Conservation (phyloP, 2,888 invertebrate genomes). For the Polydesmus complanatus region DNA sequence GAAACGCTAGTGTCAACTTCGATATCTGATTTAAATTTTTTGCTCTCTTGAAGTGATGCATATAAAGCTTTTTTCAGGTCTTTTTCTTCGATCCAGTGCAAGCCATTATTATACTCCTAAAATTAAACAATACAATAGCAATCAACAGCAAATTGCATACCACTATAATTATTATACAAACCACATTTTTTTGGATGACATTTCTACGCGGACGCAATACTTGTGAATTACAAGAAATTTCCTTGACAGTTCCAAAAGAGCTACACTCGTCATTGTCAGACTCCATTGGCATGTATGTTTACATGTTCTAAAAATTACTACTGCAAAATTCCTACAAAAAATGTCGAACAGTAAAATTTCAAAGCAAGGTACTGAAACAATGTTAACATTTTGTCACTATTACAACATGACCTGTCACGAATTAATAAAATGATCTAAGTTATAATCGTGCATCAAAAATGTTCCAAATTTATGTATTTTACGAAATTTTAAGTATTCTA, state of each 20-base stretch:
- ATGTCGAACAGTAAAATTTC: too few species aligned
- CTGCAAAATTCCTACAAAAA: too few species aligned
- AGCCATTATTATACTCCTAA: slow-evolving; percentile 24
- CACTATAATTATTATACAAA: slow-evolving; percentile 12
- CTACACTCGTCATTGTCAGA: neutral
- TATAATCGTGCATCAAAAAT: too few species aligned
- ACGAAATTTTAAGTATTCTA: too few species aligned
- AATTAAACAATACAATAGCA: neutral
- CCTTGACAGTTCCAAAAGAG: neutral
- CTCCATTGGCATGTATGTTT: too few species aligned
- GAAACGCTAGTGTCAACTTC: slow-evolving; percentile 15
- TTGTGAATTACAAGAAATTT: neutral
- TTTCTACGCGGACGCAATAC: slow-evolving; percentile 21
- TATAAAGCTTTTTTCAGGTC: slow-evolving; percentile 33
- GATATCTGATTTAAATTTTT: slow-evolving; percentile 17
- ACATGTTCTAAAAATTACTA: too few species aligned
- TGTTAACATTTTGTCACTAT: too few species aligned
- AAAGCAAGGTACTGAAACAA: too few species aligned
- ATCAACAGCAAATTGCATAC: neutral
- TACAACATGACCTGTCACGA: too few species aligned
- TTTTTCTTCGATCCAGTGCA: slow-evolving; percentile 32
- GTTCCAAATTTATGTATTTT: too few species aligned
- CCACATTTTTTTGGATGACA: slow-evolving; percentile 21
- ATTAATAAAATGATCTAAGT: too few species aligned
- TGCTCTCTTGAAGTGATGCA: slow-evolving; percentile 31